A percentile compares a stretch with the other conserved stretches of the same genome.
Conservation (phyloP, 2,113 vertebrate genomes). For the Tragulus kanchil region DNA sequence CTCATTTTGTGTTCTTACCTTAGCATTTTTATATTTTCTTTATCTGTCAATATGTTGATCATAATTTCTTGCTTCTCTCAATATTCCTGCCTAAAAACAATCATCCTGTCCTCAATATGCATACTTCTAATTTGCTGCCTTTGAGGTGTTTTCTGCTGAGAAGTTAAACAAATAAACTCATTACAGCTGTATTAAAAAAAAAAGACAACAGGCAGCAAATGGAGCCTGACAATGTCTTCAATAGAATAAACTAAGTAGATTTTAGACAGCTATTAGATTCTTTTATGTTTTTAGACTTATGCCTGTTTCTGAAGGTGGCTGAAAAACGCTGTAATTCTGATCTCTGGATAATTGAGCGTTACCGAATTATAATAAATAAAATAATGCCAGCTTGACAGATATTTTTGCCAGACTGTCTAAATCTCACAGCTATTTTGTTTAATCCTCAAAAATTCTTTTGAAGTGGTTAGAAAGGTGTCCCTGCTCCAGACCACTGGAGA, state of each 20-base stretch:
- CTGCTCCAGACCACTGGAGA: neutral
- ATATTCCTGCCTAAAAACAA: constrained; percentile 31
- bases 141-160: constrained; percentile 49
- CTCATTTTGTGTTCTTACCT: constrained; percentile 50
- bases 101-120: neutral
- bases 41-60: neutral
- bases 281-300: constrained; percentile 28
- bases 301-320: constrained; percentile 23
- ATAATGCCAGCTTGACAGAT: constrained; percentile 6
- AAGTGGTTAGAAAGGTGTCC: neutral
- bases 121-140: neutral
- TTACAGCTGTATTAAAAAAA: constrained; percentile 30
- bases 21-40: constrained; percentile 40
- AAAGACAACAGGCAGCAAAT: constrained; percentile 23
- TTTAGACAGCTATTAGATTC: constrained; percentile 22
- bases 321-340: neutral
- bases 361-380: constrained; percentile 48
- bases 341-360: constrained; percentile 9
- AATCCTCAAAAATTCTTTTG: constrained; percentile 10
- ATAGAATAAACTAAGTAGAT: constrained; percentile 32
- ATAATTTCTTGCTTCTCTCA: constrained; percentile 8
- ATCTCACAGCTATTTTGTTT: constrained; percentile 41
- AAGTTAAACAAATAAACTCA: constrained; percentile 42
- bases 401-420: constrained; percentile 34
- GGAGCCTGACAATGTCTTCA: neutral